phyloP scores from a whole-genome alignment of 2,113 vertebrate genomes.

The Geothlypis trichas region DNA sequence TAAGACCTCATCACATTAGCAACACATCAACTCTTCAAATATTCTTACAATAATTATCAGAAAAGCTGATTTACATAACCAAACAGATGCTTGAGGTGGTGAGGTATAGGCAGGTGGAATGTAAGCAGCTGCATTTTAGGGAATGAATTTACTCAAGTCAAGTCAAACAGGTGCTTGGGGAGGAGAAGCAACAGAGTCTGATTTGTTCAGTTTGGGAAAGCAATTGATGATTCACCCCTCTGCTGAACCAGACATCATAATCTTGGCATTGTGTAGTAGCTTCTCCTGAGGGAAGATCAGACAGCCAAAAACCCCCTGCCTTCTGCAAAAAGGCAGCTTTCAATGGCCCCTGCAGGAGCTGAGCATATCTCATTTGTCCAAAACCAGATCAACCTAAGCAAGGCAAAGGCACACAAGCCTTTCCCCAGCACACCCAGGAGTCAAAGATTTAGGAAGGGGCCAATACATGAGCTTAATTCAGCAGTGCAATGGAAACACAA shows the following conservation, averaged over 20 bases:
- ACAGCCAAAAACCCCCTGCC: not conserved
- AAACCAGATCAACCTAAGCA: not conserved
- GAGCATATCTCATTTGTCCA: not conserved
- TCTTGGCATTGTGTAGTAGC: not conserved
- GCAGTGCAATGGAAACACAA: not conserved
- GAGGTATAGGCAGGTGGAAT: not conserved
- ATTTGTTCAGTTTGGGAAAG: not conserved
- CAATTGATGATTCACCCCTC: not conserved
- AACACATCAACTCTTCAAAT: not conserved
- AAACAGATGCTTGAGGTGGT: not conserved
- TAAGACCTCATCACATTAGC: not conserved
- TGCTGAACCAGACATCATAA: not conserved
- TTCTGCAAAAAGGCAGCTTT: not conserved
- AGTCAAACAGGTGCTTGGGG: rapidly evolving
- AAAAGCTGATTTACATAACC: not conserved
- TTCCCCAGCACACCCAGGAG: not conserved
- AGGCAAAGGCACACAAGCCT: not conserved
- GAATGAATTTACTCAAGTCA: not conserved
- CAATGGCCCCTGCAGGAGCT: not conserved
- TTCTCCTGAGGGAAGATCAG: not conserved
- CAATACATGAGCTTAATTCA: not conserved
- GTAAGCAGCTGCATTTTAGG: not conserved
- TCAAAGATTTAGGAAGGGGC: not conserved
- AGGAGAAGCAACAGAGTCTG: not conserved
- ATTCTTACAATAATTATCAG: not conserved